Evolutionary conservation across 2,888 invertebrate genomes (phyloP).

Genomic region (Sesamia inferens): DNA sequence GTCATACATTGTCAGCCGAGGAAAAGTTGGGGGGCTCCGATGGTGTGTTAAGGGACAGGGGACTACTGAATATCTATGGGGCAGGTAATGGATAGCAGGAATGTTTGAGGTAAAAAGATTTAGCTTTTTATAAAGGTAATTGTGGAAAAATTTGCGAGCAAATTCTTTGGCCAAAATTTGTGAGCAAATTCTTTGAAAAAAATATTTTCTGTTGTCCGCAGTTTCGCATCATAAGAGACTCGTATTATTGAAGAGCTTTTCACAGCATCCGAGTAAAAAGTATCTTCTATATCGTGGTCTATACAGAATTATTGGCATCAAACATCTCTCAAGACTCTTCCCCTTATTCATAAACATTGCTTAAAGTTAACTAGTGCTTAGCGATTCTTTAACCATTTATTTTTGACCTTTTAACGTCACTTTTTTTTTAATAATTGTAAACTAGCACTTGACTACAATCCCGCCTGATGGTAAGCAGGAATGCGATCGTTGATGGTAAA

Average conservation of each 20-base stretch:
- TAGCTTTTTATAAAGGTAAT: constrained; percentile 17
- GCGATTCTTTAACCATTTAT: no score
- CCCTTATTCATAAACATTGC: no score
- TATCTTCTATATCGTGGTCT: not conserved
- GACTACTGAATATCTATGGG: constrained; percentile 39
- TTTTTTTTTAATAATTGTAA: no score
- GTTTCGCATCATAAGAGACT: not conserved
- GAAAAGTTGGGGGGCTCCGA: constrained; percentile 38
- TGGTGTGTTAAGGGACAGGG: constrained; percentile 42
- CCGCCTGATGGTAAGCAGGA: no score
- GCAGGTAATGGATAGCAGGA: constrained; percentile 35
- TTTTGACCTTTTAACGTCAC: no score
- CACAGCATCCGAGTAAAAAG: not conserved
- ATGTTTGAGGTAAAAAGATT: constrained; percentile 9
- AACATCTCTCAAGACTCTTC: no score
- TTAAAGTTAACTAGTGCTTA: no score
- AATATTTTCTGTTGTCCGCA: not conserved
- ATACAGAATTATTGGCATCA: not conserved
- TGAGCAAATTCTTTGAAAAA: no score
- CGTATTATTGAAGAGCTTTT: not conserved
- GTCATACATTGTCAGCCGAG: constrained; percentile 28
- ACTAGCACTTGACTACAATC: no score
- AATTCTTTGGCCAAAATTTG: not conserved
- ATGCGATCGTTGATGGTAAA: no score
- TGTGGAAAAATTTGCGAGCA: not conserved